Base-by-base conservation (phyloP, 1,140 invertebrate species). In the Drosophila guanche region DNA sequence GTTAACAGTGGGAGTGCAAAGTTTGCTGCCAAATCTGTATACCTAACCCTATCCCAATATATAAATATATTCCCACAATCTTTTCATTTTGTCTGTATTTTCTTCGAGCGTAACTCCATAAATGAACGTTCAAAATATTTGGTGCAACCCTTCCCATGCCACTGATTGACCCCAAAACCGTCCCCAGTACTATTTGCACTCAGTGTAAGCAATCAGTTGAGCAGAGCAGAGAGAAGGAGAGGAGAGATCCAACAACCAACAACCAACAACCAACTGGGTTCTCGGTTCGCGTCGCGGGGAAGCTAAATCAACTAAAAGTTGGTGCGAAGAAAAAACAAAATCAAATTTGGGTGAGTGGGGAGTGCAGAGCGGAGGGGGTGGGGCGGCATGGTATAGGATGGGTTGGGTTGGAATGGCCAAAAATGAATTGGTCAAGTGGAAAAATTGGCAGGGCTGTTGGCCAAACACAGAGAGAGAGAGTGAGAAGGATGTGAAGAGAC, bases 371-470 rank as follows among this genome's bases (percentile, higher is more conserved):
- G 5, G 7, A 25, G 40, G 3, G 14, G 40, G 27, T 12, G 53
- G 25, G 14, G 33, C 12, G 42, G 50, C 2, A 2, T 33, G 29
- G 29, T 20, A 20, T 20, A 20, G 8, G 27, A 29, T 5, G 14
- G 40, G 22, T 7, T 42, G 25, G 12, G 25, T 7, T 23, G 51
- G 46, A 46, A 57, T 22, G 27, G 55, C 70, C 43, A 73, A 81
- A 86, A 86, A 86, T 86, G 83, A 86, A 88, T 86, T 86, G 83
- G 83, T 86, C 83, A 86, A 86, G 83, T 86, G 83, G 83, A 88
- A 86, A 86, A 86, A 88, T 88, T 86, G 74, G 67, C 80, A 86
- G 69, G 50, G 79, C 48, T 41, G 48, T 46, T 53, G 62, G 66
- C 46, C 43, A 37, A 40, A 43, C 25, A n/a, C 45, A 23, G 14